Evolutionary conservation across 2,888 invertebrate genomes (phyloP).

Genomic region (Hymenopus coronatus): DNA sequence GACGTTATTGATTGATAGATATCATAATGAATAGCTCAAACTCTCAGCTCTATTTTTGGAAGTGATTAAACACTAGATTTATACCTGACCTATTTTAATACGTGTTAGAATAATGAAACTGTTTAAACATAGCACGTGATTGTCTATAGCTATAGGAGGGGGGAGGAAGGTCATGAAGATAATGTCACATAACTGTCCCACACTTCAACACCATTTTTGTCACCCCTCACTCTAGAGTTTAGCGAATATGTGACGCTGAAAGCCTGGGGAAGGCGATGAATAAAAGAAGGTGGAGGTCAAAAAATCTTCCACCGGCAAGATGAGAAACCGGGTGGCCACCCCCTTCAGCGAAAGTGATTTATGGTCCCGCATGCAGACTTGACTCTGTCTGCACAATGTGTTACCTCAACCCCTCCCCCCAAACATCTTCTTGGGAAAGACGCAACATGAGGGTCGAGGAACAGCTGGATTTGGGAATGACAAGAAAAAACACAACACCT

Average conservation of each 20-base stretch:
- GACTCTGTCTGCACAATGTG: not conserved
- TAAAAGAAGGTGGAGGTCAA: constrained; percentile 9
- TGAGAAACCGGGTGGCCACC: not conserved
- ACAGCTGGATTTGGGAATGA: not conserved
- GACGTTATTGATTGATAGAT: too few relatives aligned
- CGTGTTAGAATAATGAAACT: not conserved
- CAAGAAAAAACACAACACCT: not conserved
- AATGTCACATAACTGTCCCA: not conserved
- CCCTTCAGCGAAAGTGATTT: not conserved
- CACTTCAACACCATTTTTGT: not conserved
- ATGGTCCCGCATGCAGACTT: constrained; percentile 12
- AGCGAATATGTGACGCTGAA: constrained; percentile 11
- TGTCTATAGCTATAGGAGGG: not conserved
- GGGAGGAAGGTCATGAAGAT: not conserved
- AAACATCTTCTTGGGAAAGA: not conserved
- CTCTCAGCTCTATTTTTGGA: too few relatives aligned
- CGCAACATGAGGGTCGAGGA: not conserved
- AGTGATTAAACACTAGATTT: too few relatives aligned
- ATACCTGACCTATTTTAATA: not conserved
- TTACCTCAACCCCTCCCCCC: not conserved
- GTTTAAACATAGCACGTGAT: not conserved
- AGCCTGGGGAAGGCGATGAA: constrained; percentile 7
- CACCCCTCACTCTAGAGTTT: not conserved
- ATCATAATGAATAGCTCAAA: too few relatives aligned
- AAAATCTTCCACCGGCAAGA: not conserved